Conservation (phyloP, 92 coral and sea anemone genomes). For the Virgularia gustaviana region DNA sequence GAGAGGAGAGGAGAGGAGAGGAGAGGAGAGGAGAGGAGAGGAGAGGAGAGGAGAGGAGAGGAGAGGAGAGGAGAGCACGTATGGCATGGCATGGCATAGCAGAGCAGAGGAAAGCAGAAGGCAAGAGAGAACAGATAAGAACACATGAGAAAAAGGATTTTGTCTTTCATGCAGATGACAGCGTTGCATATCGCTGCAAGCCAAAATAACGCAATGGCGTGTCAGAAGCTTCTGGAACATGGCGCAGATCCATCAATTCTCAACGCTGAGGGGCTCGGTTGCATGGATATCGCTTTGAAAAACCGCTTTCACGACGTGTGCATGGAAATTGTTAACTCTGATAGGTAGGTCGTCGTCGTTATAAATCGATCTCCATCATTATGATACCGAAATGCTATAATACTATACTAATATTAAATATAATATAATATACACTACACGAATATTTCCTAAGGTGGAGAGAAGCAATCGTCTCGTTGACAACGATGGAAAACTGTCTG, state of each 20-base stretch:
- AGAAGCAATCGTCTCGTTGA: slow-evolving; percentile 15
- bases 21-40: no score
- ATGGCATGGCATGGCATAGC: no score
- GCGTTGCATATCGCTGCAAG: slow-evolving; percentile 16
- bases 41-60: no score
- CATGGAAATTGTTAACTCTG: slow-evolving; percentile 17
- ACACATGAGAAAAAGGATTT: background rate
- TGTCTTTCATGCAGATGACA: slow-evolving; percentile 8
- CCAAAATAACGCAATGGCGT: background rate
- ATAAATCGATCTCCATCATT: no score
- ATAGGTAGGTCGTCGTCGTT: slow-evolving; percentile 25
- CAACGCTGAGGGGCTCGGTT: slow-evolving; percentile 1
- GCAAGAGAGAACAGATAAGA: background rate
- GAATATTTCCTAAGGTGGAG: no score
- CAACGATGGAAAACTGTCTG: slow-evolving; percentile 19
- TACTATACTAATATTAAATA: no score
- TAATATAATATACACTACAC: no score
- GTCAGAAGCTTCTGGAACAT: slow-evolving; percentile 9
- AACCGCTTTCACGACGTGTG: slow-evolving; percentile 33
- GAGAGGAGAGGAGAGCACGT: no score
- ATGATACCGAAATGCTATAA: no score
- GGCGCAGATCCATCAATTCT: slow-evolving; percentile 30
- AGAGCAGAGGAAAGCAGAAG: no score
- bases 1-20: no score
- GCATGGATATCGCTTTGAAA: slow-evolving; percentile 27